Evolutionary conservation across 2,888 invertebrate genomes (phyloP), one percentile per base, ranked within the genome.

Genomic region (Thymelicus sylvestris): DNA sequence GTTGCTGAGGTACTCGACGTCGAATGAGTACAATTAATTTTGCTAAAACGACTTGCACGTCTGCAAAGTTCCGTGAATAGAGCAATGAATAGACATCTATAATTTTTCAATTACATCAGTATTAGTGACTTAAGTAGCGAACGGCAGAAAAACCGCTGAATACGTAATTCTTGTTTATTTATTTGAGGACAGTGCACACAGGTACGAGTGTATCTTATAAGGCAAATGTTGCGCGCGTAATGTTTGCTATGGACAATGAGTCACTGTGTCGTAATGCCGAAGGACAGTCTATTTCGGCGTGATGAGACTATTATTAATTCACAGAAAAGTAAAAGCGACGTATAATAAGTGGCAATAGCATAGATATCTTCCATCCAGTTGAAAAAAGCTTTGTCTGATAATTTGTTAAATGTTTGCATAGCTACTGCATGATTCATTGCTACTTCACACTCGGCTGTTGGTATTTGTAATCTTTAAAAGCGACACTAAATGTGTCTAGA

Each of bases 201-300:
- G 81, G 81, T 87, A 50, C 12, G 31, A 31, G 59, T 64, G 82
- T 76, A 76, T 77, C 83, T 81, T 85, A 84, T 88, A 89, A 84
- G 88, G 89, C 83, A 84, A 88, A 87, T 85, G 77, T 77, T 79
- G 76, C 76, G 80, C 82, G 81, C 80, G 79, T 84, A 80, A 83
- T 83, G 82, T 83, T 83, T 74, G 74, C 74, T 86, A 83, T 85
- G 83, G 85, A 86, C 85, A 87, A 85, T 92, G 92, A 92, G 80
- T 92, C 92, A 92, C 83, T 81, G 78, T 90, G 86, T 85, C 86
- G 90, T 90, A 88, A 91, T 84, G 83, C 80, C 81, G 82, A 84
- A 89, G 88, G 90, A 89, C 89, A 88, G 83, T 86, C 91, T 92
- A 90, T 92, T 92, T 92, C 88, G 89, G 91, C 86, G 83, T 85